Evolutionary conservation across 2,888 invertebrate species (phyloP).

Genomic region (Drosophila demipolita): DNA sequence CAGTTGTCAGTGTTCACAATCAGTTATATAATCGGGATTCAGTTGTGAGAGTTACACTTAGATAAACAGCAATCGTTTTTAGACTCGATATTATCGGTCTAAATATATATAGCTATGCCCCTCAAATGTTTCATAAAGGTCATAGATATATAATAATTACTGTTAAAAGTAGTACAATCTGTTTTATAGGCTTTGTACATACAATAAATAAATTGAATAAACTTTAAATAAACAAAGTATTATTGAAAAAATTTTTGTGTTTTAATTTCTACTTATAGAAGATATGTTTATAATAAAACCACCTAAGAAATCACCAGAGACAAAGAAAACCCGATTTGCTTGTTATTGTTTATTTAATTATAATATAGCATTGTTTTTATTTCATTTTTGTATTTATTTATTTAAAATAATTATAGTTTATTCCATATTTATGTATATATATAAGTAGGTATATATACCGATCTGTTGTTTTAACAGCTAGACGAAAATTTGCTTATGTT

Average conservation of each 20-base stretch:
- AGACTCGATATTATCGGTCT: not conserved
- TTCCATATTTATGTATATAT: slow-evolving; percentile 45
- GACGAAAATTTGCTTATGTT: slow-evolving; percentile 25
- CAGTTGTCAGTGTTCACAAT: no score
- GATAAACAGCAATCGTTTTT: not conserved
- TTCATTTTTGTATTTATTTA: slow-evolving; percentile 40
- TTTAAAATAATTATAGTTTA: slow-evolving; percentile 64
- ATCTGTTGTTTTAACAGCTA: slow-evolving; percentile 37
- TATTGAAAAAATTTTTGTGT: not conserved
- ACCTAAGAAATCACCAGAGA: not conserved
- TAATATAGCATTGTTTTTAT: slow-evolving; percentile 57
- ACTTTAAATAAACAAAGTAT: not conserved
- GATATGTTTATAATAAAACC: not conserved
- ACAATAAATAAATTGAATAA: not conserved
- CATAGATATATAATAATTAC: not conserved
- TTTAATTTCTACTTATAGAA: not conserved
- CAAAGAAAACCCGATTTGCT: slow-evolving; percentile 7
- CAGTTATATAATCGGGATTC: not conserved
- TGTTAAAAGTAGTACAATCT: not conserved
- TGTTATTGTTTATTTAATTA: slow-evolving; percentile 61
- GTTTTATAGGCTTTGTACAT: not conserved
- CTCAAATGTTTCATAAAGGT: not conserved
- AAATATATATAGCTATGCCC: not conserved
- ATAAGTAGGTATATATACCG: slow-evolving; percentile 38
- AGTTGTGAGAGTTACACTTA: not conserved